Base-by-base conservation (phyloP, 1,140 invertebrate species). In the Megathymus violae region DNA sequence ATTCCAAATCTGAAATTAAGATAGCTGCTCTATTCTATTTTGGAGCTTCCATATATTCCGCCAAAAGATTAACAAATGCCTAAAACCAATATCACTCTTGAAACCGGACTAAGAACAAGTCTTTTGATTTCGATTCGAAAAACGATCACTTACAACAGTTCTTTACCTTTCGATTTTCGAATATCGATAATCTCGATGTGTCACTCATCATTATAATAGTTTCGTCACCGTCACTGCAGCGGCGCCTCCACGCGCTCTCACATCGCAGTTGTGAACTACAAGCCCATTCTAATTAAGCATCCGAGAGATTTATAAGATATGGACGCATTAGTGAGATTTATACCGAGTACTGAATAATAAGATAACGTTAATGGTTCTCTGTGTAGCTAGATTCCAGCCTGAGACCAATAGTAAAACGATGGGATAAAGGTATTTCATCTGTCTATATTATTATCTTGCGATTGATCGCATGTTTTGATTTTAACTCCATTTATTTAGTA, bases 251-350 rank as follows among this genome's bases (percentile, higher is more conserved):
- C n/a, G 22, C 27, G 3, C 19, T 60, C 25, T 41, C 22, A 19
- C 19, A 51, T 44, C 41, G 3, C 36, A 62, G 59, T 25, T 38
- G 52, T 61, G 58, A 50, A 62, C 69, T 62, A 64, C 68, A 52
- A 71, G 74, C 73, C 69, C 76, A 83, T 85, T 86, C 80, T 88
- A 88, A 88, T 88, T 88, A 88, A 88, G 79, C 80, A 78, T 70
- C 74, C 41, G 65, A 64, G 70, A 87, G 82, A 88, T 88, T 85
- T 88, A 86, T 82, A 83, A 88, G 82, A 88, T 88, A 86, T 82
- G 71, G 71, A 79, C 73, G 82, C 83, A 88, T 88, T 86, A 88
- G 74, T 62, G 72, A 78, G 83, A 86, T 86, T 88, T 86, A 85
- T 85, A 79, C 76, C 70, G 69, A 78, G 73, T 66, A 70, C 71